A percentile compares a stretch with the other conserved stretches of the same genome.
Conservation (phyloP, 2,797 vertebrate species). For the Takifugu rubripes region DNA sequence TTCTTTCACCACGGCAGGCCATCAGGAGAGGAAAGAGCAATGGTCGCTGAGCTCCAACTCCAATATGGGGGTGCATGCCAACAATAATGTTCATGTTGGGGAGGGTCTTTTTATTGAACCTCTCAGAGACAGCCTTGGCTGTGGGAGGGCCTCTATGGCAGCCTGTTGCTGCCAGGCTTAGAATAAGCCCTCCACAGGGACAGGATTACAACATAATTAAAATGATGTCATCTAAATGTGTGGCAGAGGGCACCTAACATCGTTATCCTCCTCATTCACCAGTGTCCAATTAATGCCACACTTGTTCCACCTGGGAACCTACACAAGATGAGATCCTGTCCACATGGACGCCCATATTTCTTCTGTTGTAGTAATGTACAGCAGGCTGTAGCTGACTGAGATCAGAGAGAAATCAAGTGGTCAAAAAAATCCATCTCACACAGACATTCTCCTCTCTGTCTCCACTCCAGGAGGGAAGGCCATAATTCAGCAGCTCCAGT, state of each 20-base stretch:
- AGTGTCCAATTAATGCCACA: slow-evolving; percentile 37
- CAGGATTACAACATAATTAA: slow-evolving; percentile 52
- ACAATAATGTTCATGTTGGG: too few relatives aligned
- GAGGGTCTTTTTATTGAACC: too few relatives aligned
- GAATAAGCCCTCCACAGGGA: slow-evolving; percentile 38
- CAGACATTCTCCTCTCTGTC: slow-evolving; percentile 13
- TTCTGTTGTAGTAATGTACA: slow-evolving; percentile 15
- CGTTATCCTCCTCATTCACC: slow-evolving; percentile 22
- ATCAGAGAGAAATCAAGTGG: slow-evolving; percentile 22
- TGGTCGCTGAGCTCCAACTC: too few relatives aligned
- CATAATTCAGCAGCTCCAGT: slow-evolving; percentile 36
- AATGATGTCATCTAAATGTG: slow-evolving; percentile 59
- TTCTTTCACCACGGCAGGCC: slow-evolving; percentile 6
- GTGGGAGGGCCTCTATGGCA: slow-evolving; percentile 23
- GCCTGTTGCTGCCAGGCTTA: slow-evolving; percentile 45
- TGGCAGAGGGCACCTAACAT: slow-evolving; percentile 21
- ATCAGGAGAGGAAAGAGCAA: too few relatives aligned
- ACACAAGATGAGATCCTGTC: slow-evolving; percentile 9
- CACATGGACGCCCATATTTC: slow-evolving; percentile 25
- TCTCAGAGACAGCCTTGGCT: too few relatives aligned
- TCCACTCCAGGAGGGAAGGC: slow-evolving; percentile 11
- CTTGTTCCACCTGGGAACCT: slow-evolving; percentile 22
- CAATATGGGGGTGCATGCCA: too few relatives aligned
- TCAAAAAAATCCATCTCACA: slow-evolving; percentile 23
- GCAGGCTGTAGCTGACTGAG: slow-evolving; percentile 18